A percentile compares a stretch with the other conserved stretches of the same genome.
phyloP scores from a whole-genome alignment of 1,140 invertebrate genomes.

The Formica selysi region DNA sequence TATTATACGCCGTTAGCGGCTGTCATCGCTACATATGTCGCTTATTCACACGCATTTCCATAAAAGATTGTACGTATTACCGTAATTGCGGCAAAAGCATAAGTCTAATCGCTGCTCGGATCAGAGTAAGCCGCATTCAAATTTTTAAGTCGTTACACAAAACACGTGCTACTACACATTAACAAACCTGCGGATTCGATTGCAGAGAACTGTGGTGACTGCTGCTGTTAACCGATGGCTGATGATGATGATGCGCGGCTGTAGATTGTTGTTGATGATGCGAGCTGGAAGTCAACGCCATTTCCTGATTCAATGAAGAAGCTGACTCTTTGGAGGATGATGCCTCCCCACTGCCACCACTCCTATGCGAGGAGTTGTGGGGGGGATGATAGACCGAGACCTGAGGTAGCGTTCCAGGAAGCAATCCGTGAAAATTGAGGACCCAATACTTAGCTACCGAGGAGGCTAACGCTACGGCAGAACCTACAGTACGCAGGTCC shows the following conservation, averaged over 20 bases:
- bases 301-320: slow-evolving; percentile 82
- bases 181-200: slow-evolving; percentile 85
- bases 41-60: slow-evolving; percentile 54
- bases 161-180: slow-evolving; percentile 77
- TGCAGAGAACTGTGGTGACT: slow-evolving; percentile 83
- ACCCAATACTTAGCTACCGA: slow-evolving; percentile 87
- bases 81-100: slow-evolving; percentile 64
- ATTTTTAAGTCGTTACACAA: slow-evolving; percentile 44
- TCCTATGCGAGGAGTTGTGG: slow-evolving; percentile 81
- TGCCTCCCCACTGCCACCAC: slow-evolving; percentile 76
- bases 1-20: not conserved
- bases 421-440: slow-evolving; percentile 85
- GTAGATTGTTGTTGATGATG: slow-evolving; percentile 83
- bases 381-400: slow-evolving; percentile 85
- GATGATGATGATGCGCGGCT: slow-evolving; percentile 83
- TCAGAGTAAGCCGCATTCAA: slow-evolving; percentile 58
- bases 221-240: slow-evolving; percentile 82
- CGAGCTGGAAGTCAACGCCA: slow-evolving; percentile 81
- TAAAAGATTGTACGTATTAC: slow-evolving; percentile 41
- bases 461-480: slow-evolving; percentile 86
- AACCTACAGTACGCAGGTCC: slow-evolving; percentile 85
- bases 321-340: slow-evolving; percentile 81
- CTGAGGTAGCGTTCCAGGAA: slow-evolving; percentile 86
- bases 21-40: slow-evolving; percentile 5
- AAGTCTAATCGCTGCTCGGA: slow-evolving; percentile 43